phyloP scores from a whole-genome alignment of 1,140 invertebrate genomes.

The Drosophila bipectinata region DNA sequence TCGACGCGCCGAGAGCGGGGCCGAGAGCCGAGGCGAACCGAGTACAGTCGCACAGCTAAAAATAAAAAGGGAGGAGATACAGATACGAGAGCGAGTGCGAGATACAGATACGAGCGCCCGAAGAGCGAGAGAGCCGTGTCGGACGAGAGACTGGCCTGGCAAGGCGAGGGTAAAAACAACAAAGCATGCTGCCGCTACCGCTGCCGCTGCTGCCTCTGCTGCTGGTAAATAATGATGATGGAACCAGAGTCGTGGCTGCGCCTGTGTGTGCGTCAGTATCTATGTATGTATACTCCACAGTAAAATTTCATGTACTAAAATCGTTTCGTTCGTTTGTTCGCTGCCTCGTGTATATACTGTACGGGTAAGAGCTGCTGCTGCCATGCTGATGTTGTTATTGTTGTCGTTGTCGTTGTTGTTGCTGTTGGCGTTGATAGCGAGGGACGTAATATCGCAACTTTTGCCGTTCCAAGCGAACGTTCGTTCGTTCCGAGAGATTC shows the following conservation, averaged over 20 bases:
- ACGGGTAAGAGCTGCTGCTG: conserved; percentile 49
- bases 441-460: conserved; percentile 79
- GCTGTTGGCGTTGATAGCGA: conserved; percentile 67
- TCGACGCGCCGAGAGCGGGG: conserved; percentile 38
- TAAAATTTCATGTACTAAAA: conserved; percentile 69
- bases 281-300: conserved; percentile 40
- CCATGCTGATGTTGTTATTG: conserved; percentile 20
- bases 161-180: conserved; percentile 76
- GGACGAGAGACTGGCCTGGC: conserved; percentile 16
- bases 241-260: conserved; percentile 54
- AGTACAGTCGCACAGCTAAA: conserved; percentile 83
- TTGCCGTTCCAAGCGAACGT: conserved; percentile 74
- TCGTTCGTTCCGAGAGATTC: conserved; percentile 66
- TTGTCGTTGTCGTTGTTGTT: conserved; percentile 7
- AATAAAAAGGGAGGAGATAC: conserved; percentile 66
- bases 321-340: conserved; percentile 44
- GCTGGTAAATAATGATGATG: conserved; percentile 82
- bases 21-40: conserved; percentile 53
- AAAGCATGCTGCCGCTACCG: conserved; percentile 41
- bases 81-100: conserved; percentile 40
- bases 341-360: conserved; percentile 37
- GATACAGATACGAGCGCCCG: conserved; percentile 15
- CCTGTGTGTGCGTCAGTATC: conserved; percentile 16
- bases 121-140: conserved; percentile 37
- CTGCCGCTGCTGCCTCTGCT: conserved; percentile 23